Evolutionary conservation across 2,888 invertebrate species (phyloP).

Genomic region (Tachystola acroxantha): DNA sequence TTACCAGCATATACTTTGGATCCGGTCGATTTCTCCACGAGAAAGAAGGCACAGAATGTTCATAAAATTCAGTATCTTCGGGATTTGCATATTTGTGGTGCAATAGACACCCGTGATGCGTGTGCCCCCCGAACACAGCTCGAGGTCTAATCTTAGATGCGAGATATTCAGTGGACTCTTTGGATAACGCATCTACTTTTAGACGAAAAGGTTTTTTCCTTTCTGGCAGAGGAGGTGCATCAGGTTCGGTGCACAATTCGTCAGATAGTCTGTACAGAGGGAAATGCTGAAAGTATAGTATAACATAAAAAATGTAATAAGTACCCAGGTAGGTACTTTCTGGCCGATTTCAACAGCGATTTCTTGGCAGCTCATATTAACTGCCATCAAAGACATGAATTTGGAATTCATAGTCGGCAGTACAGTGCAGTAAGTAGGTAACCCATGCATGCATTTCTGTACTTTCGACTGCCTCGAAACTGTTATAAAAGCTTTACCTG

Average conservation of each 20-base stretch:
- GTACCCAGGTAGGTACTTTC: too few relatives aligned
- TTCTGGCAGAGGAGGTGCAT: conserved; percentile 85
- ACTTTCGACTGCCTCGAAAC: too few relatives aligned
- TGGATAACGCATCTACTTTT: conserved; percentile 92
- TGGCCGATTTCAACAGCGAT: too few relatives aligned
- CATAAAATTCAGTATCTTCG: conserved; percentile 71
- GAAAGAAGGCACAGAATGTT: conserved; percentile 94
- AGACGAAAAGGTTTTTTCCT: conserved; percentile 85
- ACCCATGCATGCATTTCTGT: too few relatives aligned
- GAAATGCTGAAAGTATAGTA: conserved; percentile 93
- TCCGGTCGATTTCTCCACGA: conserved; percentile 97
- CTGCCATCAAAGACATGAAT: background rate
- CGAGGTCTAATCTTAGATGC: conserved; percentile 82
- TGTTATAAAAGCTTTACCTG: too few relatives aligned
- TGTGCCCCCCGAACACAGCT: conserved; percentile 91
- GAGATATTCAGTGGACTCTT: conserved; percentile 85
- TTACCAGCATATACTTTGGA: conserved; percentile 94
- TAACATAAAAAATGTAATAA: too few relatives aligned
- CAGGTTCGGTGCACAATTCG: conserved; percentile 86
- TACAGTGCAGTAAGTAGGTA: too few relatives aligned
- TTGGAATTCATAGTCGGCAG: too few relatives aligned
- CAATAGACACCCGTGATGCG: conserved; percentile 92
- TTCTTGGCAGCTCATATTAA: background rate
- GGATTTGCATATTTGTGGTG: conserved; percentile 51
- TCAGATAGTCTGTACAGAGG: conserved; percentile 94